Conservation (phyloP, 2,888 invertebrate genomes). For the Himalopsyche anomala region DNA sequence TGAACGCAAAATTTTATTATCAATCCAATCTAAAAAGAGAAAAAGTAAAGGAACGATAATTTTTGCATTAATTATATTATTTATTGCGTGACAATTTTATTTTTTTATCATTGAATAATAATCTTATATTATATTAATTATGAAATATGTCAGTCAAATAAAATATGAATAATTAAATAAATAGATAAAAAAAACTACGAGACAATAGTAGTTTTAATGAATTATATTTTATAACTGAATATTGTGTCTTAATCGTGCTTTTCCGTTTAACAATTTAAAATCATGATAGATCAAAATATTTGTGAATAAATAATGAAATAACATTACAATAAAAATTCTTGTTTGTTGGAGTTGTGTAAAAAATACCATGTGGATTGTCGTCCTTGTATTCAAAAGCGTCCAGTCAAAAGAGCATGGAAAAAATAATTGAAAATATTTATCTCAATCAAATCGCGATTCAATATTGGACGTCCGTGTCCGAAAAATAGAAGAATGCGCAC, state of each 20-base stretch:
- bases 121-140: background rate
- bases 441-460: conserved; percentile 12
- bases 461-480: background rate
- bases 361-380: too few relatives aligned
- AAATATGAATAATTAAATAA: too few relatives aligned
- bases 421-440: conserved; percentile 29
- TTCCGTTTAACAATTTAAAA: too few relatives aligned
- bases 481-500: conserved; percentile 1
- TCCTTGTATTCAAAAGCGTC: background rate
- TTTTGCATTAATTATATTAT: background rate
- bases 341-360: too few relatives aligned
- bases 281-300: too few relatives aligned
- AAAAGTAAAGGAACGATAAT: background rate
- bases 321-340: too few relatives aligned
- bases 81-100: background rate
- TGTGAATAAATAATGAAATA: too few relatives aligned
- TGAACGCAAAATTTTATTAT: background rate
- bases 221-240: too few relatives aligned
- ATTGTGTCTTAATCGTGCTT: too few relatives aligned
- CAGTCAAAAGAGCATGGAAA: background rate
- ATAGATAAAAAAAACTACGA: too few relatives aligned
- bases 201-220: too few relatives aligned
- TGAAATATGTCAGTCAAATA: background rate
- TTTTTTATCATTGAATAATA: background rate
- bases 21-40: background rate